Base-by-base conservation (phyloP, 2,888 invertebrate species). In the Hecatera dysodea region DNA sequence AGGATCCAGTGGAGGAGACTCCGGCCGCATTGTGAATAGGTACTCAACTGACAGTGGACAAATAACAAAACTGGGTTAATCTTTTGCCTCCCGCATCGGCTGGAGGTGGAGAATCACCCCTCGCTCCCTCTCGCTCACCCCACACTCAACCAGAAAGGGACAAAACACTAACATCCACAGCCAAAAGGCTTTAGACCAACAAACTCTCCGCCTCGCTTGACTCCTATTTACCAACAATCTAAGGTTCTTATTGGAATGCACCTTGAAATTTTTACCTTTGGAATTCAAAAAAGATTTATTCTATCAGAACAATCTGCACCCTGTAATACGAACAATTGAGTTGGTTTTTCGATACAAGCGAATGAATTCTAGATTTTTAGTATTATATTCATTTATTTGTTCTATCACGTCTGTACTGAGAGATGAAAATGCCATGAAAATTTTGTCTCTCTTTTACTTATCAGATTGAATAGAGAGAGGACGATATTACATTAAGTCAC, bases 31-130 rank as follows among this genome's bases (percentile, higher is more conserved):
- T 95, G 95, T 95, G 95, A 95, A 94, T 94, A 94, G 93, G 94
- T 94, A 95, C 95, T 95, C 94, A 90, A 94, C 95, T 95, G 95
- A 95, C 95, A 95, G 94, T 95, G 95, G 95, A 96, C 95, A 96
- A 96, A 96, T 95, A 95, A 95, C 95, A 95, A 95, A 95, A 96
- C 95, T 96, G 94, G 95, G 95, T 96, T 96, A 96, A 96, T 95
- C 95, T 95, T 95, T 95, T 93, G 93, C 95, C 95, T 92, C 95
- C 95, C 95, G 93, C 90, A 78, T 90, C 83, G 89, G 80, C 83
- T 75, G 90, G 94, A 93, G 94, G 92, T 91, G 90, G 94, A 92
- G 93, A 90, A 86, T 91, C 94, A 93, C 94, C 95, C 95, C 87
- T 83, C 76, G 56, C 71, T 77, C 78, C 89, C 85, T 94, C 94